Evolutionary conservation across 1,140 invertebrate genomes (phyloP), one percentile per base, ranked within the genome.

Genomic region (Idris sp.): DNA sequence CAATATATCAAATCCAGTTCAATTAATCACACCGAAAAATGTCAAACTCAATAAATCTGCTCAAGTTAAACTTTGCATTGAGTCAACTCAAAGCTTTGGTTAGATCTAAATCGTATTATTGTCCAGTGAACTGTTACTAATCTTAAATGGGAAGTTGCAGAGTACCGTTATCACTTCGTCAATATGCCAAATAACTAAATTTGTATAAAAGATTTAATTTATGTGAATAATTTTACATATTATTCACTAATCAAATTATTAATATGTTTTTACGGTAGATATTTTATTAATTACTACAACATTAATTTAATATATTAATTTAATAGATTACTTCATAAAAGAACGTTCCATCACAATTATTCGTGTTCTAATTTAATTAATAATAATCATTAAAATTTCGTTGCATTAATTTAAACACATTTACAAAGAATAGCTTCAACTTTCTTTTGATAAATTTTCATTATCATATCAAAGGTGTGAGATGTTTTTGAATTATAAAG

Each of bases 71-170:
- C 18, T 72, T 72, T 40, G 28, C 40, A 26, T 36, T 62, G 58
- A 72, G 51, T 72, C 56, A 54, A 61, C 67, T 61, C 54, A 61
- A 69, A 69, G 46, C 64, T 44, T 10, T 33, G 10, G 33, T 53
- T 71, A 53, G 67, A 71, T 71, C 56, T 71, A 61, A 71, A 71
- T 61, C 67, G 54, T 71, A 54, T 71, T 71, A 71, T 71, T 54
- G 67, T 54, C 38, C 56, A 59, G 38, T 54, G 56, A 71, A 26
- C 54, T 46, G 65, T 59, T 30, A 59, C 54, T 69, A 59, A 69
- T 69, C 65, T 61, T 59, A 53, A 44, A 69, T 46, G 38, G 65
- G 36, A 69, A 61, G 38, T 69, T 69, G 43, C 48, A 46, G 35
- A 68, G 54, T 46, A 31, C 22, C 54, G 53, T 61, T 51, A 69